Conservation (phyloP, 2,797 vertebrate species). For the Hoplostethus mediterraneus region DNA sequence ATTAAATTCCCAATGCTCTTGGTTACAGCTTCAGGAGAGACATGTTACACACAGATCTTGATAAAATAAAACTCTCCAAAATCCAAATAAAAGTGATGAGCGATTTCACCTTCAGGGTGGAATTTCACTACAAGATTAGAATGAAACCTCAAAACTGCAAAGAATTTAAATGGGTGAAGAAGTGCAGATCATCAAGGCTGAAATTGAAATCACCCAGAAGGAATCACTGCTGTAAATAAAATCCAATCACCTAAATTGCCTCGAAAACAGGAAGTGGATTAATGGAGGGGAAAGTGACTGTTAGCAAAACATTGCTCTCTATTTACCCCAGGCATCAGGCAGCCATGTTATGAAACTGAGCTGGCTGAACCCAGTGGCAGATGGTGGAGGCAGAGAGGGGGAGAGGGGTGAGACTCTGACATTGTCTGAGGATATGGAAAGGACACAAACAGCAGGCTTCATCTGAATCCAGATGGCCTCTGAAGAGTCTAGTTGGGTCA, state of each 20-base stretch:
- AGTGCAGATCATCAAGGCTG: conserved; percentile 7
- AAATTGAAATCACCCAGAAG: conserved; percentile 23
- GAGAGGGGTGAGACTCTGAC: conserved; percentile 44
- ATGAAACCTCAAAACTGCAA: background rate
- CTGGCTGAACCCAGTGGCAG: conserved; percentile 37
- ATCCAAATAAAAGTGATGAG: background rate
- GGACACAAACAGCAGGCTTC: conserved; percentile 57
- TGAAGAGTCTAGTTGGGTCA: conserved; percentile 48
- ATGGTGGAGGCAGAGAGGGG: conserved; percentile 48
- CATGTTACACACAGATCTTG: background rate
- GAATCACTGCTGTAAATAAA: conserved; percentile 24
- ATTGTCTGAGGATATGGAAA: conserved; percentile 48
- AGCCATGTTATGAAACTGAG: conserved; percentile 31
- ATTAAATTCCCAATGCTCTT: no score
- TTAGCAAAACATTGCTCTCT: conserved; percentile 40
- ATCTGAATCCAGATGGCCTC: conserved; percentile 61
- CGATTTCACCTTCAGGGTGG: background rate
- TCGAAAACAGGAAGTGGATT: conserved; percentile 48
- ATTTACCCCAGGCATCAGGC: conserved; percentile 6
- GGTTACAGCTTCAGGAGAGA: background rate
- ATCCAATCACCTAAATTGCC: conserved; percentile 24
- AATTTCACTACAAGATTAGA: background rate
- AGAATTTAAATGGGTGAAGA: conserved; percentile 3
- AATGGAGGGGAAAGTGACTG: conserved; percentile 34
- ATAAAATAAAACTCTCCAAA: background rate